Conservation (phyloP, 2,888 invertebrate genomes). For the Stenoptilia bipunctidactyla region DNA sequence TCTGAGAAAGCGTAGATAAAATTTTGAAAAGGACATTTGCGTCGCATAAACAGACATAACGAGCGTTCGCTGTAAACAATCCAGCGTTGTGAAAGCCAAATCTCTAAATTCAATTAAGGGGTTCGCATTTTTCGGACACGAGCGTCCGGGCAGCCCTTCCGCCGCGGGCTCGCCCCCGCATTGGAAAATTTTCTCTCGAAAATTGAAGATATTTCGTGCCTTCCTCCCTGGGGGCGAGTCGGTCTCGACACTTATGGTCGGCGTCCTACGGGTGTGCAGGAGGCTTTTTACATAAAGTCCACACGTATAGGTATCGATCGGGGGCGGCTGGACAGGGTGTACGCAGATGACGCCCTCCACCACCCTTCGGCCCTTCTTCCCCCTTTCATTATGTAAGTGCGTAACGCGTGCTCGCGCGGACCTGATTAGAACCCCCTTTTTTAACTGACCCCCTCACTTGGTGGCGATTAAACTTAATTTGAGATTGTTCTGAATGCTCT, state of each 20-base stretch:
- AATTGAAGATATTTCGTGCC: slow-evolving; percentile 70
- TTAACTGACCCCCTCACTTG: slow-evolving; percentile 67
- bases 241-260: slow-evolving; percentile 70
- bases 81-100: slow-evolving; percentile 36
- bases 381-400: slow-evolving; percentile 72
- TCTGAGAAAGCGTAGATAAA: no score
- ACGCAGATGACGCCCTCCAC: slow-evolving; percentile 64
- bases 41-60: slow-evolving; percentile 43
- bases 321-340: slow-evolving; percentile 66
- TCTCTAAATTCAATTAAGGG: slow-evolving; percentile 69
- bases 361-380: slow-evolving; percentile 44
- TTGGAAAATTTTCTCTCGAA: slow-evolving; percentile 71
- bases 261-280: slow-evolving; percentile 67
- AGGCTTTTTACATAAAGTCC: slow-evolving; percentile 72
- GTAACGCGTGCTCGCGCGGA: slow-evolving; percentile 69
- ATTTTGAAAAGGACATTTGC: neutral
- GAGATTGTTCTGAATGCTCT: slow-evolving; percentile 34
- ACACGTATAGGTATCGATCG: slow-evolving; percentile 71
- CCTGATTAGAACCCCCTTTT: slow-evolving; percentile 69
- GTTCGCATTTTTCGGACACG: slow-evolving; percentile 65
- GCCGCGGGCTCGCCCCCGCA: slow-evolving; percentile 67
- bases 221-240: slow-evolving; percentile 62
- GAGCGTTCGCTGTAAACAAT: slow-evolving; percentile 45
- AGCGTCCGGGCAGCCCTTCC: slow-evolving; percentile 60
- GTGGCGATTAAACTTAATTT: slow-evolving; percentile 66